A percentile compares a stretch with the other conserved stretches of the same genome.
Evolutionary conservation across 2,888 invertebrate species (phyloP).

Genomic region (Sinohyriopsis cumingii): DNA sequence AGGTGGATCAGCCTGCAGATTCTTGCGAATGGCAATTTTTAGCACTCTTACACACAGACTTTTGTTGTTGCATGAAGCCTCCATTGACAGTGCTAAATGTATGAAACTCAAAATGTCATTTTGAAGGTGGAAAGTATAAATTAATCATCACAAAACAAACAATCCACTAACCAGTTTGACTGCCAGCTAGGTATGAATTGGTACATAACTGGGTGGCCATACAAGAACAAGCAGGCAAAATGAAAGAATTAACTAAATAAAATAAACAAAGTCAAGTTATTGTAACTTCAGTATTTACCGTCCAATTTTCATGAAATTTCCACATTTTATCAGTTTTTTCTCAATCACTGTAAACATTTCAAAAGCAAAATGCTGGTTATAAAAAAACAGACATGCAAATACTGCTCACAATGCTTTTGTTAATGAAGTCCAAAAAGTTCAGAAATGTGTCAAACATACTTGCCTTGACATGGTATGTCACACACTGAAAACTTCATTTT

Average conservation of each 20-base stretch:
- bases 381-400: too few relatives aligned
- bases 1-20: conserved; percentile 51
- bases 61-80: conserved; percentile 51
- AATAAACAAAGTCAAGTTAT: background rate
- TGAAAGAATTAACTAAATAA: background rate
- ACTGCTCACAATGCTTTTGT: too few relatives aligned
- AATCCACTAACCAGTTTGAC: too few relatives aligned
- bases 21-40: conserved; percentile 66
- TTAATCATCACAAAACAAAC: background rate
- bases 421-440: too few relatives aligned
- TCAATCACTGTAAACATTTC: too few relatives aligned
- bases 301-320: background rate
- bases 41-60: conserved; percentile 60
- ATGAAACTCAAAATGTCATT: background rate
- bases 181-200: background rate
- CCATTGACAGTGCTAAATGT: conserved; percentile 57
- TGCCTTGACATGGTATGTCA: too few relatives aligned
- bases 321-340: too few relatives aligned
- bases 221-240: background rate
- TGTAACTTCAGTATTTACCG: background rate
- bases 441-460: too few relatives aligned
- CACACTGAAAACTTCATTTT: too few relatives aligned
- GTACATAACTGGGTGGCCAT: background rate
- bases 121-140: background rate
- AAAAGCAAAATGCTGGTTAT: too few relatives aligned